phyloP scores from a whole-genome alignment of 2,888 invertebrate genomes.

The Emmelina monodactyla region DNA sequence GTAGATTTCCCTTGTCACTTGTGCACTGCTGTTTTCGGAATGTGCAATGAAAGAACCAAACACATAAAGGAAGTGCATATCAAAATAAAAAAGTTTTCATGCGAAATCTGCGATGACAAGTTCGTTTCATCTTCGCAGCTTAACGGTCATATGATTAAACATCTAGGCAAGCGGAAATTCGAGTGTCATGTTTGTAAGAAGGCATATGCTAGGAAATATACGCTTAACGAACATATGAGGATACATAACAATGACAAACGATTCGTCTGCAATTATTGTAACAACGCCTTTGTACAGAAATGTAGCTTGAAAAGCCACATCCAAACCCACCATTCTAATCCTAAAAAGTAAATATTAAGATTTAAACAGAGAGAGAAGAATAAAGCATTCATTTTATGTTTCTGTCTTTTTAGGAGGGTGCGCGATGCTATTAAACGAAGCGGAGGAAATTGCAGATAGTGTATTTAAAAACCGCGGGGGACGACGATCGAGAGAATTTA shows the following conservation, averaged over 20 bases:
- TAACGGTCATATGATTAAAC: constrained; percentile 27
- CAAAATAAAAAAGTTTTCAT: constrained; percentile 6
- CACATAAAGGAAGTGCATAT: constrained; percentile 22
- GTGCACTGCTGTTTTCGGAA: constrained; percentile 37
- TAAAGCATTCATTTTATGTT: too few relatives aligned
- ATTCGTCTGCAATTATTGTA: background rate
- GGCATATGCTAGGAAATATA: constrained; percentile 30
- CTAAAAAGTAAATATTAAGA: too few relatives aligned
- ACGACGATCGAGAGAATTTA: too few relatives aligned
- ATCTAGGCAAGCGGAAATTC: constrained; percentile 25
- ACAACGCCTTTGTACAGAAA: background rate
- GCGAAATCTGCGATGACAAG: constrained; percentile 27
- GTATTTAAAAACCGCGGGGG: too few relatives aligned
- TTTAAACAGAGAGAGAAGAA: too few relatives aligned
- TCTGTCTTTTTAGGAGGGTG: too few relatives aligned
- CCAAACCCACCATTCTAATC: background rate
- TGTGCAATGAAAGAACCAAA: constrained; percentile 38
- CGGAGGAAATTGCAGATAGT: too few relatives aligned
- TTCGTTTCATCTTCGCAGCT: constrained; percentile 28
- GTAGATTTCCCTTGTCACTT: constrained; percentile 30
- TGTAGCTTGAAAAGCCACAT: background rate
- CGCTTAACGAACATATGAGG: constrained; percentile 31
- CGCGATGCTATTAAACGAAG: too few relatives aligned
- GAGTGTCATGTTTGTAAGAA: constrained; percentile 48
- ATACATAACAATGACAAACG: constrained; percentile 28